Conservation (phyloP, 2,888 invertebrate genomes). For the Biston stratarius region DNA sequence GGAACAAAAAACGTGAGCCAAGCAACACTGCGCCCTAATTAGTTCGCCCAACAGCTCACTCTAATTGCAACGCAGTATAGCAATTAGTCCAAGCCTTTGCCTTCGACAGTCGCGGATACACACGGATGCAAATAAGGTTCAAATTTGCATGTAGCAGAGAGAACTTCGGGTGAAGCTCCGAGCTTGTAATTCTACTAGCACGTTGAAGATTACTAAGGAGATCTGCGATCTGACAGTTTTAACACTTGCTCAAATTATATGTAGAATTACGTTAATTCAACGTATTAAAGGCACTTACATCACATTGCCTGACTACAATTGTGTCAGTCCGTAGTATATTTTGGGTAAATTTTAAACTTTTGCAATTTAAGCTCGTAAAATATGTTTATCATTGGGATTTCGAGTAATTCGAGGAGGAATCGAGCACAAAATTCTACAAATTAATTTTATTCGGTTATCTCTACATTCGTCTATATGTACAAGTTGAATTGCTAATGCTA, state of each 20-base stretch:
- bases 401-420: too few relatives aligned
- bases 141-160: conserved; percentile 43
- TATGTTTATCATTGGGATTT: too few relatives aligned
- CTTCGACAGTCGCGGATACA: conserved; percentile 45
- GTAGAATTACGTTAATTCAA: neutral
- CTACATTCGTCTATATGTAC: too few relatives aligned
- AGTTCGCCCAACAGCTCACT: conserved; percentile 35
- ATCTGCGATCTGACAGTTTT: conserved; percentile 31
- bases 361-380: too few relatives aligned
- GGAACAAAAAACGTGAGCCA: conserved; percentile 33
- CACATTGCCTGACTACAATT: too few relatives aligned
- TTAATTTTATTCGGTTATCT: too few relatives aligned
- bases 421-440: too few relatives aligned
- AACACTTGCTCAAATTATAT: conserved; percentile 7
- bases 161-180: conserved; percentile 23
- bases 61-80: conserved; percentile 43
- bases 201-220: conserved; percentile 38
- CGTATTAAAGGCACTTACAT: too few relatives aligned
- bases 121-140: conserved; percentile 45
- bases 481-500: too few relatives aligned
- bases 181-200: conserved; percentile 38
- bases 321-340: too few relatives aligned
- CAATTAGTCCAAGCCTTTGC: conserved; percentile 47
- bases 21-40: conserved; percentile 40
- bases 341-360: too few relatives aligned